Conservation (phyloP, 2,888 invertebrate genomes). For the Aspidapion aeneum region DNA sequence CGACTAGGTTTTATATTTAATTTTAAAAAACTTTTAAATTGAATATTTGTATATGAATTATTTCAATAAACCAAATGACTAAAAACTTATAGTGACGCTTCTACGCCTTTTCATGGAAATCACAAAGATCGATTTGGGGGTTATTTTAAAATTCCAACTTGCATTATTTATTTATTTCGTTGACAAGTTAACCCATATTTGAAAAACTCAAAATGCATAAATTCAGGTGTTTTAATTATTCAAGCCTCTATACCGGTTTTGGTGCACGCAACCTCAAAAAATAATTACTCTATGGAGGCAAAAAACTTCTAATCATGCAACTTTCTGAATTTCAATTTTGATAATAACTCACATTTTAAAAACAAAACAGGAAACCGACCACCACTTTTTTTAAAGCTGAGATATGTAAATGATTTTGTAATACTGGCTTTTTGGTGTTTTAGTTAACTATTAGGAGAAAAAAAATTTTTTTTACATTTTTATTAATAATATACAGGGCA, state of each 20-base stretch:
- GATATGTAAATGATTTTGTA: background rate
- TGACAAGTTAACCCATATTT: slow-evolving; percentile 34
- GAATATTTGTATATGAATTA: too few relatives aligned
- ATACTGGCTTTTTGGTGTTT: background rate
- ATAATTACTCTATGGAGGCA: slow-evolving; percentile 29
- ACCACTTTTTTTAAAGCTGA: background rate
- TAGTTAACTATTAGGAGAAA: background rate
- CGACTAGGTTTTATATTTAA: too few relatives aligned
- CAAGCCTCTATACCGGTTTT: slow-evolving; percentile 39
- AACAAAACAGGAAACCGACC: slow-evolving; percentile 1
- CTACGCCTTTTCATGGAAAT: too few relatives aligned
- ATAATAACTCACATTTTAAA: slow-evolving; percentile 19
- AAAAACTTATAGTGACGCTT: too few relatives aligned
- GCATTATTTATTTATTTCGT: slow-evolving; percentile 32
- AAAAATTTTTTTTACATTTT: background rate
- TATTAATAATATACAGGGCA: too few relatives aligned
- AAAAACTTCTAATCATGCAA: slow-evolving; percentile 27
- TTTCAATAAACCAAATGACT: too few relatives aligned
- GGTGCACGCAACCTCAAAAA: slow-evolving; percentile 41
- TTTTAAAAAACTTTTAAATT: too few relatives aligned
- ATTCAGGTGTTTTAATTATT: slow-evolving; percentile 43
- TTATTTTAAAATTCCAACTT: slow-evolving; percentile 29
- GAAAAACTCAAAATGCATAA: slow-evolving; percentile 36
- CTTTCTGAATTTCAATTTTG: slow-evolving; percentile 25
- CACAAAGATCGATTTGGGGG: slow-evolving; percentile 27